A percentile compares a stretch with the other conserved stretches of the same genome.
Conservation (phyloP, 2,888 invertebrate species). For the Apocheima hispidaria region DNA sequence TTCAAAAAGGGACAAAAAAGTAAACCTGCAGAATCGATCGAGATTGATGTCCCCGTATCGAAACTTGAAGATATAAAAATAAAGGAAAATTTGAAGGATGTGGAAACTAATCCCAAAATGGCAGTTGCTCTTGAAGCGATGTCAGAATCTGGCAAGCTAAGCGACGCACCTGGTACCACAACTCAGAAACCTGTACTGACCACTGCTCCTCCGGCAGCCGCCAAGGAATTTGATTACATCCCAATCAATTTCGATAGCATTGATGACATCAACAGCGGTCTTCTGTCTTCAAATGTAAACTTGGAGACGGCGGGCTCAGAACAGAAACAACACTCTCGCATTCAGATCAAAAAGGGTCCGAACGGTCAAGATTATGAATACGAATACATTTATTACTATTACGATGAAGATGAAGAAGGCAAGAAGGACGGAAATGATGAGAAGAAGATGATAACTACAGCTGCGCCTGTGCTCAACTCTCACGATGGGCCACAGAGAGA, state of each 20-base stretch:
- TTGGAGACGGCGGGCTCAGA: conserved; percentile 89
- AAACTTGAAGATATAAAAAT: conserved; percentile 82
- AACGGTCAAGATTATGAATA: conserved; percentile 97
- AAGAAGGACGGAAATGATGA: conserved; percentile 70
- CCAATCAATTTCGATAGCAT: conserved; percentile 83
- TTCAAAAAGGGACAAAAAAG: conserved; percentile 72
- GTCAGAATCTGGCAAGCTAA: conserved; percentile 80
- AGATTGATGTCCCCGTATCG: conserved; percentile 79
- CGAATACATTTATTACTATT: conserved; percentile 96
- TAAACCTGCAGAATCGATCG: conserved; percentile 75
- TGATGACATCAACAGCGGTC: conserved; percentile 79
- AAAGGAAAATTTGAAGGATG: conserved; percentile 80
- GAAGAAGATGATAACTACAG: conserved; percentile 54
- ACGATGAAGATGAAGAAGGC: conserved; percentile 91
- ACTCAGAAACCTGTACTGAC: conserved; percentile 86
- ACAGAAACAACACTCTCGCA: conserved; percentile 89
- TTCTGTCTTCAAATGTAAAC: conserved; percentile 81
- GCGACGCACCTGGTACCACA: conserved; percentile 73
- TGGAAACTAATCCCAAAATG: conserved; percentile 77
- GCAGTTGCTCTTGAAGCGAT: conserved; percentile 78
- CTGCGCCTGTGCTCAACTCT: conserved; percentile 76
- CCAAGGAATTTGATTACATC: conserved; percentile 73
- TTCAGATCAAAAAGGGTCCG: conserved; percentile 94
- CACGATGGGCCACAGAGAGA: conserved; percentile 87
- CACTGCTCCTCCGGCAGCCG: conserved; percentile 74